Conservation (phyloP, 2,797 vertebrate genomes). For the Spondyliosoma cantharus region DNA sequence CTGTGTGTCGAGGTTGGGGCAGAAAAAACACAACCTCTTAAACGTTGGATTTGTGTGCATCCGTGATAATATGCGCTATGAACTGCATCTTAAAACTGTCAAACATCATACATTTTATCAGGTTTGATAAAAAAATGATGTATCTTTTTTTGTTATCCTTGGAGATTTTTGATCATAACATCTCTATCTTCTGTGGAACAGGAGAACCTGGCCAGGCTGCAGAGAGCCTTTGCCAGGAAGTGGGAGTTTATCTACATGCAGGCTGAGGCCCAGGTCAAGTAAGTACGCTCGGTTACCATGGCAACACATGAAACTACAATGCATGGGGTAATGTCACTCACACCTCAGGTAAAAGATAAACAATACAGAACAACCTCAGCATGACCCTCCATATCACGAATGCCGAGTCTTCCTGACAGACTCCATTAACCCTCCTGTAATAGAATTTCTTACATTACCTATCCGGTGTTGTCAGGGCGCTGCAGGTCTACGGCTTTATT, state of each 20-base stretch:
- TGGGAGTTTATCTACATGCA: constrained; percentile 99
- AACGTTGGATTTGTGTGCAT: constrained; percentile 39
- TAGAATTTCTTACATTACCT: constrained; percentile 1
- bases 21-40: constrained; percentile 23
- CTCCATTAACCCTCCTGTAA: constrained; percentile 29
- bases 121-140: too few species aligned
- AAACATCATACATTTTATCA: not conserved
- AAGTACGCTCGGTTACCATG: constrained; percentile 83
- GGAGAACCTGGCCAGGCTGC: constrained; percentile 97
- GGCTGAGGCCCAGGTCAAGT: constrained; percentile 99
- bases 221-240: constrained; percentile 98
- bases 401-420: constrained; percentile 10
- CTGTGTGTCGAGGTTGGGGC: constrained; percentile 27
- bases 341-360: constrained; percentile 38
- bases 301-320: constrained; percentile 58
- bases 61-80: constrained; percentile 7
- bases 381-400: not conserved
- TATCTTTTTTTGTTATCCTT: not conserved
- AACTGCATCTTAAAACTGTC: not conserved
- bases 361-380: not conserved
- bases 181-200: constrained; percentile 66
- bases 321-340: constrained; percentile 37
- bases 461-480: not conserved
- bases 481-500: not conserved
- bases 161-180: not conserved